phyloP scores from a whole-genome alignment of 2,797 vertebrate species.

The Harpagifer antarcticus region DNA sequence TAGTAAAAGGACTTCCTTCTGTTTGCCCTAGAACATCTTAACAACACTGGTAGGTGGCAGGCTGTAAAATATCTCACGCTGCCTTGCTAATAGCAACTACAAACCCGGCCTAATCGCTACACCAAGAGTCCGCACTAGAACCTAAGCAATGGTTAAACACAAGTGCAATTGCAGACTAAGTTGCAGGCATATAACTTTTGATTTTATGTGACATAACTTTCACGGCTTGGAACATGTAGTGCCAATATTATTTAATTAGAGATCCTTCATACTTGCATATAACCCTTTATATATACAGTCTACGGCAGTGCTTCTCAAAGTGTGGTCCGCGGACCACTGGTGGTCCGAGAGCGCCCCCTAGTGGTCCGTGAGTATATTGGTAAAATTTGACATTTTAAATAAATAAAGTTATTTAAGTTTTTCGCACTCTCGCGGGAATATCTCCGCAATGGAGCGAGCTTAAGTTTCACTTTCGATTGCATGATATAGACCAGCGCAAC shows the following conservation, averaged over 20 bases:
- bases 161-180: not conserved
- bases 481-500: too few relatives aligned
- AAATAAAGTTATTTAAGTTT: too few relatives aligned
- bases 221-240: not conserved
- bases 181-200: not conserved
- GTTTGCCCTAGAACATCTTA: slow-evolving; percentile 16
- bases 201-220: not conserved
- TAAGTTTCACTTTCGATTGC: too few relatives aligned
- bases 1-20: not conserved
- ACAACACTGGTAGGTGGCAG: slow-evolving; percentile 15
- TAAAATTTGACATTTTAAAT: too few relatives aligned
- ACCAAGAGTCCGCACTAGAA: not conserved
- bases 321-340: too few relatives aligned
- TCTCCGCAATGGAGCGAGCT: too few relatives aligned
- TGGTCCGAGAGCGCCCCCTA: too few relatives aligned
- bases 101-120: slow-evolving; percentile 1
- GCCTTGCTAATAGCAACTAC: slow-evolving; percentile 18
- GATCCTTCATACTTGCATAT: not conserved
- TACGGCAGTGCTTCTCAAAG: too few relatives aligned
- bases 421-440: too few relatives aligned
- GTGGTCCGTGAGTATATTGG: too few relatives aligned
- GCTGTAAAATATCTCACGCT: slow-evolving; percentile 23
- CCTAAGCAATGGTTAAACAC: not conserved
- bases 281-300: too few relatives aligned
- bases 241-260: not conserved